Base-by-base conservation (phyloP, 2,888 invertebrate species). In the Andrena bicolor region DNA sequence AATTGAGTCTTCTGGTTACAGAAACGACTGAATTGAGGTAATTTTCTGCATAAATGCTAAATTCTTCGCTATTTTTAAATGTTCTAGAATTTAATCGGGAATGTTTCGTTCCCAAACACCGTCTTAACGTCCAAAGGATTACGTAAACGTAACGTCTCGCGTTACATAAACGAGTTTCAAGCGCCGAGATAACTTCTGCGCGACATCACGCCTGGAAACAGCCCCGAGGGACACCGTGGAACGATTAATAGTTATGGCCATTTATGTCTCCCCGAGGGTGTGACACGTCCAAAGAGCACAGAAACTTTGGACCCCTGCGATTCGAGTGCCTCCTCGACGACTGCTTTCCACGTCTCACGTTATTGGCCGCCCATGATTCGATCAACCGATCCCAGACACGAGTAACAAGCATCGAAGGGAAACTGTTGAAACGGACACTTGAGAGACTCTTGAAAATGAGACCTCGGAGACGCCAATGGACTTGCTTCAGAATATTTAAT, bases 361-460 rank as follows among this genome's bases (percentile, higher is more conserved):
- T 56, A 41, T 63, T 60, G 75, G 64, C 70, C 72, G 26, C 20
- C 32, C 51, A 41, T 30, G 49, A 28, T 35, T 82, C 48, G 49
- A 82, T 74, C 53, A 41, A 16, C 41, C 16, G 72, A 78, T 75
- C 26, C 30, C 56, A 73, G 60, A 68, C 68, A 41, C 58, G 49
- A 16, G 41, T 35, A 49, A 28, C 53, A 66, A 75, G 70, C 63
- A 35, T 56, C n/a, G 71, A 60, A 48, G 48, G 35, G 75, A 63
- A 64, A 72, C 76, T 64, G 35, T 73, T 71, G 30, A 53, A 35
- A 66, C 73, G 35, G 35, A 66, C 70, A 41, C 51, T 68, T n/a
- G 13, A 56, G 28, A 2, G 32, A 26, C 23, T 8, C 41, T 41
- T 41, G 41, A 1, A 41, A 16, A 41, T 41, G 41, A 41, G 16